Conservation (phyloP, 2,113 vertebrate genomes). For the Nerophis lumbriciformis region DNA sequence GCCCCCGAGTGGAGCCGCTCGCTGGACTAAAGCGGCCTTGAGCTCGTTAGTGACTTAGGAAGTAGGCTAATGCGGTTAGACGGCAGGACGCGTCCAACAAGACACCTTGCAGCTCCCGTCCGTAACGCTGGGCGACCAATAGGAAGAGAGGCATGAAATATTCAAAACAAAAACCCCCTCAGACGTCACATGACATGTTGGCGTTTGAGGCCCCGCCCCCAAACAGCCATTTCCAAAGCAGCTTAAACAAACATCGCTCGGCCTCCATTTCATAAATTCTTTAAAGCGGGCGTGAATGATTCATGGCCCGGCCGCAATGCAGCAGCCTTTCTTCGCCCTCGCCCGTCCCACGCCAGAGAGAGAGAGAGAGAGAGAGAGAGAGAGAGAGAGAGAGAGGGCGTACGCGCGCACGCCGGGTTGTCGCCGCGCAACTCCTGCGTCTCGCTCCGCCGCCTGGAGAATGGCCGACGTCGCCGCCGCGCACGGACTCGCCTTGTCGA, state of each 20-base stretch:
- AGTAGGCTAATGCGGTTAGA: slow-evolving; percentile 56
- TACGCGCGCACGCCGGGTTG: background rate
- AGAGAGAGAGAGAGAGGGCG: background rate
- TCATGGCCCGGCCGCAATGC: slow-evolving; percentile 61
- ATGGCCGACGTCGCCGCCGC: slow-evolving; percentile 1
- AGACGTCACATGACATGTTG: background rate
- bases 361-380: too few relatives aligned
- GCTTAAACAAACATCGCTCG: slow-evolving; percentile 65
- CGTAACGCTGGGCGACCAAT: too few relatives aligned
- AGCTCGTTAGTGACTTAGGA: slow-evolving; percentile 63
- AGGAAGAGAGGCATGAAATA: background rate
- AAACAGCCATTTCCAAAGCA: slow-evolving; percentile 31
- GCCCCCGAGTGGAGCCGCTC: slow-evolving; percentile 17
- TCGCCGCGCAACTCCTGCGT: slow-evolving; percentile 6
- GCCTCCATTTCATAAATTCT: slow-evolving; percentile 66
- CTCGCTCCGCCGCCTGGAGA: slow-evolving; percentile 5
- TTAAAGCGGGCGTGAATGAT: slow-evolving; percentile 63
- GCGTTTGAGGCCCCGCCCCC: slow-evolving; percentile 16
- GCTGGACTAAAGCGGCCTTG: slow-evolving; percentile 32
- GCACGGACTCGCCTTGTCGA: slow-evolving; percentile 6
- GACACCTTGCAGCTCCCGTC: slow-evolving; percentile 22
- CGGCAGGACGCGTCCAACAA: slow-evolving; percentile 22
- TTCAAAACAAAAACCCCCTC: background rate
- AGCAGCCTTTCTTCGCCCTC: slow-evolving; percentile 24
- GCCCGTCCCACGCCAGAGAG: background rate